Evolutionary conservation across 2,888 invertebrate genomes (phyloP).

Genomic region (Xanthostigma xanthostigma): DNA sequence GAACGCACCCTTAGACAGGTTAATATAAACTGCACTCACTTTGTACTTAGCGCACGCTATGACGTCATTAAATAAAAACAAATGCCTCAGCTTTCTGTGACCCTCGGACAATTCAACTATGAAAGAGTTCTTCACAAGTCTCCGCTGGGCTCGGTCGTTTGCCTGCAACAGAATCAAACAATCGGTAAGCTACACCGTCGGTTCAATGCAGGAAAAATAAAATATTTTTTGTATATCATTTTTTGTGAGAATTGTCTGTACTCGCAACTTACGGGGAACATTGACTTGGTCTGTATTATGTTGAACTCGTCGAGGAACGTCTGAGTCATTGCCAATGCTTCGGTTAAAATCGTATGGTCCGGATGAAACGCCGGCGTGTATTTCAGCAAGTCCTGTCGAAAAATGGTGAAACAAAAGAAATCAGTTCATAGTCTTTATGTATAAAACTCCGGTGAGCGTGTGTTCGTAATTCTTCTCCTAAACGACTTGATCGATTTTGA

Average conservation of each 20-base stretch:
- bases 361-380: slow-evolving; percentile 65
- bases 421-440: background rate
- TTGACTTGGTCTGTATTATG: slow-evolving; percentile 66
- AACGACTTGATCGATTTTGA: too few relatives aligned
- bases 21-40: slow-evolving; percentile 28
- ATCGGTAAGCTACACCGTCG: background rate
- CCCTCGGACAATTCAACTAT: slow-evolving; percentile 84
- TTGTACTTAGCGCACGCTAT: slow-evolving; percentile 92
- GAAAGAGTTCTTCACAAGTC: slow-evolving; percentile 87
- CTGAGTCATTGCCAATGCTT: slow-evolving; percentile 73
- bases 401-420: slow-evolving; percentile 10
- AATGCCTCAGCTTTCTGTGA: slow-evolving; percentile 76
- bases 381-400: slow-evolving; percentile 55
- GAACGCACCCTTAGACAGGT: too few relatives aligned
- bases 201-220: background rate
- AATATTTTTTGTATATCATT: too few relatives aligned
- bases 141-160: slow-evolving; percentile 64
- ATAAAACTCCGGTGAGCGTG: slow-evolving; percentile 4
- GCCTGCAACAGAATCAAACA: slow-evolving; percentile 33
- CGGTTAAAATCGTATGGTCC: slow-evolving; percentile 61
- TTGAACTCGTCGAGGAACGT: slow-evolving; percentile 84
- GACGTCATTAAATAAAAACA: slow-evolving; percentile 89
- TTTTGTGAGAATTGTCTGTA: too few relatives aligned
- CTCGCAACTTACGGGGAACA: slow-evolving; percentile 52
- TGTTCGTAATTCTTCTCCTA: too few relatives aligned